These are phyloP conservation scores for Pachycephala philippinensis DNA, from an alignment of 2,113 vertebrate species.

Conservation along the genomic window DNA sequence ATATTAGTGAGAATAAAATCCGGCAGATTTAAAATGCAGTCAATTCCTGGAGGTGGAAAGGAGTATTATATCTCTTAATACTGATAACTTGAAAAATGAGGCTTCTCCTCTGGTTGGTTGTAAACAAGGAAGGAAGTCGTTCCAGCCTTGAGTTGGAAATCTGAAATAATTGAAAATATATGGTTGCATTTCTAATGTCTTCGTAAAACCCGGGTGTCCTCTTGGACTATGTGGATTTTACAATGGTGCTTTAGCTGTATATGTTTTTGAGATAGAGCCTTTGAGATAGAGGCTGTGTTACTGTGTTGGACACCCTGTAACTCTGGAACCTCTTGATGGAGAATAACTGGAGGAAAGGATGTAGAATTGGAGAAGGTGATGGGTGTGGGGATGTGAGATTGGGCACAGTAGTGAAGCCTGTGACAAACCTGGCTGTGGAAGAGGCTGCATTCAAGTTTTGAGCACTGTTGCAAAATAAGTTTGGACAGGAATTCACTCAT, in stretches of 20 bases:
- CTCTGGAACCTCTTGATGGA: not conserved
- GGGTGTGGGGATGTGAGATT: not conserved
- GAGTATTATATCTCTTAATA: not conserved
- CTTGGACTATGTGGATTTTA: not conserved
- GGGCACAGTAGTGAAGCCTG: not conserved
- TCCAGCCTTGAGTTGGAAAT: not conserved
- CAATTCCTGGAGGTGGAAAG: not conserved
- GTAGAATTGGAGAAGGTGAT: not conserved
- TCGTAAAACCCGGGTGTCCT: not conserved
- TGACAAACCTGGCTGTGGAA: not conserved
- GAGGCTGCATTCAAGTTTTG: not conserved
- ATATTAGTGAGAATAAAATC: not conserved
- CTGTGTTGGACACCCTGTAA: not conserved
- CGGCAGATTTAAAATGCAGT: not conserved
- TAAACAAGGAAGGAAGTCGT: not conserved
- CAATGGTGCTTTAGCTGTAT: not conserved
- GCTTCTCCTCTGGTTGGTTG: not conserved
- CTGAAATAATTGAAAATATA: not conserved
- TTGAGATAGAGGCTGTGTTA: not conserved
- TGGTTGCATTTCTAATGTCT: not conserved
- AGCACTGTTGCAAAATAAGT: not conserved
- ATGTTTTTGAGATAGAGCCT: not conserved
- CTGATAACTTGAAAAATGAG: not conserved
- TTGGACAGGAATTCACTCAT: rapidly evolving
- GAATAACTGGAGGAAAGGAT: not conserved